phyloP scores from a whole-genome alignment of 2,888 invertebrate species.

The Tubulanus polymorphus region DNA sequence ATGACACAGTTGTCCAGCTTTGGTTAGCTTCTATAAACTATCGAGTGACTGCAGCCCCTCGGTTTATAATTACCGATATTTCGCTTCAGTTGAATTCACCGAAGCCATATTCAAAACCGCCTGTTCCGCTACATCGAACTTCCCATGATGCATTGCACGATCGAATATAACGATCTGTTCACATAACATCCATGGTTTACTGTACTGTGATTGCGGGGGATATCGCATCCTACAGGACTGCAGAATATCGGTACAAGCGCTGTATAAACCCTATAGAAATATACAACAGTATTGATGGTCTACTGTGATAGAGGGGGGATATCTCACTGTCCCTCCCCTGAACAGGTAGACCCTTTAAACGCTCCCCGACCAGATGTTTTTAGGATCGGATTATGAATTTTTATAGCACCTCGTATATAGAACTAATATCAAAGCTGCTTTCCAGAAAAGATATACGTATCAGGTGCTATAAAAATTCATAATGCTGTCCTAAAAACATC shows the following conservation, averaged over 20 bases:
- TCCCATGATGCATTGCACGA: conserved; percentile 54
- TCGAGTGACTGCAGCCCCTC: too few species aligned
- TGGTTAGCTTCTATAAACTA: too few species aligned
- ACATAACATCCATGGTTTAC: conserved; percentile 65
- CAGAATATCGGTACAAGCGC: conserved; percentile 60
- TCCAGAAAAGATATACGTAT: too few species aligned
- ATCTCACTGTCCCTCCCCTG: background rate
- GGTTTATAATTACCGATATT: conserved; percentile 36
- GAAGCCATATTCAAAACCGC: conserved; percentile 67
- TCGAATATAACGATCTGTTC: conserved; percentile 47
- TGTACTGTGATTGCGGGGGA: conserved; percentile 61
- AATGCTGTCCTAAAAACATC: too few species aligned
- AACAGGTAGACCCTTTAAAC: too few species aligned
- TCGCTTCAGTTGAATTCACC: conserved; percentile 65
- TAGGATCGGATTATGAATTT: too few species aligned
- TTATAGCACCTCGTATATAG: too few species aligned
- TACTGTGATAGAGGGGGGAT: background rate
- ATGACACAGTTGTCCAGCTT: too few species aligned
- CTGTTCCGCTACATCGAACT: conserved; percentile 68
- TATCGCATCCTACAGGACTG: conserved; percentile 64
- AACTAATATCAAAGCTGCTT: too few species aligned
- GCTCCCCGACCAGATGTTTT: too few species aligned
- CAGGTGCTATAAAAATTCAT: too few species aligned
- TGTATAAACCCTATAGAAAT: conserved; percentile 58
- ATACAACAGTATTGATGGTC: background rate